phyloP scores from a whole-genome alignment of 2,888 invertebrate genomes.

The Acrocera orbiculus region DNA sequence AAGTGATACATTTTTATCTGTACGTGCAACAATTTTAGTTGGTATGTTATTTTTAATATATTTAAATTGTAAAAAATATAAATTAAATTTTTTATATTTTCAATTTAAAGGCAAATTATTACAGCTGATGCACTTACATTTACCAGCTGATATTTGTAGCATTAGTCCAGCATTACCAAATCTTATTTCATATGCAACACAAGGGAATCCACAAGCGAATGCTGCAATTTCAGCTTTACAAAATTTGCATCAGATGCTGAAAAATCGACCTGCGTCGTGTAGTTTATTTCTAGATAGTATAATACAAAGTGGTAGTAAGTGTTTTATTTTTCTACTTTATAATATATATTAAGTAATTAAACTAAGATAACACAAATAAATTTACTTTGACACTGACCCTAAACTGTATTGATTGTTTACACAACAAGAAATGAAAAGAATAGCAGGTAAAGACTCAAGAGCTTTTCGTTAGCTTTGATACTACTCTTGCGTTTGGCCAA shows the following conservation, averaged over 20 bases:
- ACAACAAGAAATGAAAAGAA: too few relatives aligned
- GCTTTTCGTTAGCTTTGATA: too few relatives aligned
- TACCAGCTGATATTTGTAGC: conserved; percentile 75
- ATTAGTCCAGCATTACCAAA: conserved; percentile 69
- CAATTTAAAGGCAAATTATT: conserved; percentile 51
- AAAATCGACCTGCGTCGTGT: conserved; percentile 61
- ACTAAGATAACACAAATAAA: too few relatives aligned
- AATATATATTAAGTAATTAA: too few relatives aligned
- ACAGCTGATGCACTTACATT: conserved; percentile 65
- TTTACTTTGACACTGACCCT: too few relatives aligned
- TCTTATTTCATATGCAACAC: conserved; percentile 60
- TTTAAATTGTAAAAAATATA: not conserved
- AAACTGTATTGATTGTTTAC: too few relatives aligned
- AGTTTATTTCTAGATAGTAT: conserved; percentile 71
- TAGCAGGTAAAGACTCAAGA: too few relatives aligned
- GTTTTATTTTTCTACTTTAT: too few relatives aligned
- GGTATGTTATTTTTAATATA: conserved; percentile 31
- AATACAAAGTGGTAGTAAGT: conserved; percentile 37
- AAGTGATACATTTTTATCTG: conserved; percentile 76
- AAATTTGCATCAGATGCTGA: conserved; percentile 61
- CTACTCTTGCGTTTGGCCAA: too few relatives aligned
- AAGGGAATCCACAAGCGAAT: conserved; percentile 61
- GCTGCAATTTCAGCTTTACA: conserved; percentile 67
- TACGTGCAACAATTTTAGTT: conserved; percentile 76
- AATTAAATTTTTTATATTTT: too few relatives aligned